A percentile compares a stretch with the other conserved stretches of the same genome.
Conservation (phyloP, 92 coral and sea anemone species). For the Porites divaricata region DNA sequence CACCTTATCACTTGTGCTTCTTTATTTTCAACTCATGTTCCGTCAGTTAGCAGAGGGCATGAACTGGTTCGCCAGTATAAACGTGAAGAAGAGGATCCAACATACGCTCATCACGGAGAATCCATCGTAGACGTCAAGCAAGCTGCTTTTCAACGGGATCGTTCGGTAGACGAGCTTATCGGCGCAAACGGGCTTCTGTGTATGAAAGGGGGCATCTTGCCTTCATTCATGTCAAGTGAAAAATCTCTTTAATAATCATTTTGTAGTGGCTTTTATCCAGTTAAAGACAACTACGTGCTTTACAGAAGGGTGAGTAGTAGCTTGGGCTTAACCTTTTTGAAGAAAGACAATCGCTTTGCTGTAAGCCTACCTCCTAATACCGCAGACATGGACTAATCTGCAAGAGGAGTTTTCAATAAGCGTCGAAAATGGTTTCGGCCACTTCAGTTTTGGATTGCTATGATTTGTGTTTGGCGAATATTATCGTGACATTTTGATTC, state of each 20-base stretch:
- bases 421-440: no score
- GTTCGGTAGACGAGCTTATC: conserved; percentile 23
- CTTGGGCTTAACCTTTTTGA: no score
- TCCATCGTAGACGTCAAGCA: not conserved
- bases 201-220: not conserved
- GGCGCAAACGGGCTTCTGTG: conserved; percentile 38
- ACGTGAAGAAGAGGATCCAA: not conserved
- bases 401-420: no score
- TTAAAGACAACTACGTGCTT: not conserved
- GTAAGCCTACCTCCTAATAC: no score
- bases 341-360: no score
- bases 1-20: conserved; percentile 44
- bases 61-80: not conserved
- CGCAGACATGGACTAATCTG: no score
- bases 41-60: not conserved
- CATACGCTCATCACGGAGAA: not conserved
- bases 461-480: no score
- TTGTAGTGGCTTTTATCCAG: not conserved
- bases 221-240: not conserved
- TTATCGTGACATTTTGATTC: no score
- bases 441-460: no score
- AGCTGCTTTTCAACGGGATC: conserved; percentile 3
- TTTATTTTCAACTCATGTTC: conserved; percentile 7
- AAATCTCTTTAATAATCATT: not conserved
- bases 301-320: no score